Base-by-base conservation (phyloP, 1,140 invertebrate species). In the Ylistrum balloti region DNA sequence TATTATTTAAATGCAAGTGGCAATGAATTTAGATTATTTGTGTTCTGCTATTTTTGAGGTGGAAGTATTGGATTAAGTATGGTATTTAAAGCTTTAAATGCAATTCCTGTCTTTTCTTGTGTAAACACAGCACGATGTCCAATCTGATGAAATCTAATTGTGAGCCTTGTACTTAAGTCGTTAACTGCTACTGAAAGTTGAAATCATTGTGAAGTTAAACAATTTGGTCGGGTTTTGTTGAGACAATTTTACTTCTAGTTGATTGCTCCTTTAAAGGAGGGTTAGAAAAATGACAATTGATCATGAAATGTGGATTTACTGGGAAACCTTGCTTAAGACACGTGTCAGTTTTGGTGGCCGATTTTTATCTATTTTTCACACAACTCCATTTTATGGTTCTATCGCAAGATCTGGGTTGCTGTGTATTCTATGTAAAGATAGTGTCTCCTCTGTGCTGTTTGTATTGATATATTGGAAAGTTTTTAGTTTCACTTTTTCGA, bases 181-280 rank as follows among this genome's bases (percentile, higher is more conserved):
- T 74, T 74, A 74, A 74, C n/a, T 74, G 56, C 56, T 74, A 74
- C 56, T 74, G 22, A 74, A 74, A 74, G 56, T 74, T 74, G 5
- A 74, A 74, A 74, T 28, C 56, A 28, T 74, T 74, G 56, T 2
- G 28, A 74, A 74, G 56, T 74, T 74, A 28, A n/a, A 74, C 45
- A 74, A 17, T 74, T 28, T 5, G 22, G 17, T 17, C n/a, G 22
- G 45, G 45, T 28, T 74, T 28, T 11, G 9, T n/a, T 74, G 5
- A 74, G n/a, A 74, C 56, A 74, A 74, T 74, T 74, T 74, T n/a
- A 74, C 28, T 74, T 74, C 56, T n/a, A 74, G 56, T 74, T 74
- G 22, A 74, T 74, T 74, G 56, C 56, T 28, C 56, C n/a, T 74
- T 28, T 28, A 28, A 74, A 74, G 56, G n/a, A 74, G 22, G 11